Base-by-base conservation (phyloP, 2,888 invertebrate species). In the Augochlorella aurata region DNA sequence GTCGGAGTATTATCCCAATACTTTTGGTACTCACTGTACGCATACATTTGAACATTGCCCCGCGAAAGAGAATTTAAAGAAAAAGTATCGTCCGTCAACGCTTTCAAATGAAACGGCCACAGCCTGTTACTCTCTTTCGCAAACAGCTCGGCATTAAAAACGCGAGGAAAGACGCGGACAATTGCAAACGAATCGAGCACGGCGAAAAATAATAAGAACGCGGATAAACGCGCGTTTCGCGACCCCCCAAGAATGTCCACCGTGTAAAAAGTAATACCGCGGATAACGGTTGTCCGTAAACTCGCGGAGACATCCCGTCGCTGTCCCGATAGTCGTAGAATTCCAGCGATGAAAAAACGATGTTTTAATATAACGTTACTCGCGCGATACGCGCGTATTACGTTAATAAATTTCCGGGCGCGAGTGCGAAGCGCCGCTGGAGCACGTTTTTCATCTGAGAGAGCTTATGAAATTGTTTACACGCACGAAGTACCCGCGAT, bases 401-500 rank as follows among this genome's bases (percentile, higher is more conserved):
- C 29, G 54, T 61, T 71, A 71, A 71, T 61, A 47, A 71, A 71
- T 71, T 71, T 71, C 47, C 71, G 7, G 9, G 45, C 24, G 71
- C 71, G 29, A 29, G 58, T 45, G 14, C 12, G 47, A 54, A 65
- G 49, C 76, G 58, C 9, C 44, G 58, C 50, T 49, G 58, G 66
- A 70, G 29, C 66, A 58, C 66, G 70, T 75, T 79, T 81, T 81
- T 75, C 70, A 70, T 70, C 47, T 66, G 45, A 38, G 63, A 61
- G 58, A 58, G 16, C 61, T 29, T 75, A 71, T 71, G 29, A 71
- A 71, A 71, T 71, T 71, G 71, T 71, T 71, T 71, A 71, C 71
- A 71, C 71, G 71, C 71, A 71, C 61, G 47, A 61, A 61, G 14
- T 71, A 71, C 61, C n/a, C 58, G 47, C 45, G 45, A 61, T 47